phyloP scores from a whole-genome alignment of 1,140 invertebrate genomes.

The Subanguina moxae region DNA sequence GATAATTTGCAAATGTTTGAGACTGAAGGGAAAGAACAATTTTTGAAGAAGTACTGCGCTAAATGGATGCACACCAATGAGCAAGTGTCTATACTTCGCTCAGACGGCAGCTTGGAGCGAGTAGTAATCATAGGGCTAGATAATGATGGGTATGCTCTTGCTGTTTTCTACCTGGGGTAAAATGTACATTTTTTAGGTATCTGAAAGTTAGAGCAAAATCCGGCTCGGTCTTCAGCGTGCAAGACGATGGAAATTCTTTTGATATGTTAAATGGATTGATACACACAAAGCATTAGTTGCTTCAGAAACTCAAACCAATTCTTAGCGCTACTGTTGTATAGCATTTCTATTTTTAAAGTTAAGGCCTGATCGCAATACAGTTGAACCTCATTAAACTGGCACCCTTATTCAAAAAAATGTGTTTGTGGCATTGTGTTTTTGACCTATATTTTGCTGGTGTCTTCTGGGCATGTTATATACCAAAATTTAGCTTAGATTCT shows the following conservation, averaged over 20 bases:
- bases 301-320: too few species aligned
- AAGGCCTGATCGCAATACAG: too few species aligned
- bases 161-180: background rate
- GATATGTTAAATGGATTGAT: slow-evolving; percentile 75
- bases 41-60: slow-evolving; percentile 75
- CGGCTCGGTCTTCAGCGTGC: slow-evolving; percentile 70
- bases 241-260: slow-evolving; percentile 91
- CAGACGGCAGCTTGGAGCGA: slow-evolving; percentile 61
- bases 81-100: slow-evolving; percentile 68
- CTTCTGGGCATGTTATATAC: too few species aligned
- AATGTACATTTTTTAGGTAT: slow-evolving; percentile 61
- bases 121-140: slow-evolving; percentile 74
- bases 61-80: slow-evolving; percentile 80
- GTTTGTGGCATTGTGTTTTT: too few species aligned
- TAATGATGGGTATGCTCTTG: slow-evolving; percentile 66
- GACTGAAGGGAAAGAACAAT: slow-evolving; percentile 66
- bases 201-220: slow-evolving; percentile 69
- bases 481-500: too few species aligned
- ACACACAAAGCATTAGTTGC: slow-evolving; percentile 23
- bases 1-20: slow-evolving; percentile 69
- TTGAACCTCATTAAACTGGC: too few species aligned
- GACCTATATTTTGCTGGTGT: too few species aligned
- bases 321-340: too few species aligned
- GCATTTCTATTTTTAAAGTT: too few species aligned
- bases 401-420: too few species aligned